Evolutionary conservation across 2,888 invertebrate genomes (phyloP).

Genomic region (Xanthorhoe designata): DNA sequence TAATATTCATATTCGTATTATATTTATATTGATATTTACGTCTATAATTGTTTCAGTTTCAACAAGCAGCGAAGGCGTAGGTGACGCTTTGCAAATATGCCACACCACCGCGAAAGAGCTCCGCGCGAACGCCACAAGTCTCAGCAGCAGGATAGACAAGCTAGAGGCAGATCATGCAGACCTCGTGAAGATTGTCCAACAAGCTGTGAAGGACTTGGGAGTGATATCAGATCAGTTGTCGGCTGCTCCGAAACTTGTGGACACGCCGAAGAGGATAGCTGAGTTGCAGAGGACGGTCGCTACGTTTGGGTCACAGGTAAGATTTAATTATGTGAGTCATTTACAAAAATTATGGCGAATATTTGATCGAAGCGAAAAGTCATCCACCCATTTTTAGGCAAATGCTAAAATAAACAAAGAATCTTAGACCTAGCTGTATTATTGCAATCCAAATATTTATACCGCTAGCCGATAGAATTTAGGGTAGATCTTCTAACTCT

Average conservation of each 20-base stretch:
- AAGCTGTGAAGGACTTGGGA: conserved; percentile 79
- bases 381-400: too few species aligned
- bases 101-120: conserved; percentile 89
- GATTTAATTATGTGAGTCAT: too few species aligned
- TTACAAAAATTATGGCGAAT: too few species aligned
- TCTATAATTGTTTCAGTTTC: conserved; percentile 79
- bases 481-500: not conserved
- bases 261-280: conserved; percentile 84
- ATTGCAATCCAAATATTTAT: not conserved
- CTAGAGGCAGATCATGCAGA: conserved; percentile 84
- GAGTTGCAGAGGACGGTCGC: conserved; percentile 85
- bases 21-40: too few species aligned
- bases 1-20: too few species aligned
- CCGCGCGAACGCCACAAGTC: conserved; percentile 87
- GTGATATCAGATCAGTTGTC: conserved; percentile 85
- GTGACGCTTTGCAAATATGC: conserved; percentile 89
- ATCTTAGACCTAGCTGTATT: not conserved
- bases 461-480: not conserved
- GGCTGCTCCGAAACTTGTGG: conserved; percentile 85
- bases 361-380: too few species aligned
- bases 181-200: conserved; percentile 61
- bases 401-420: too few species aligned
- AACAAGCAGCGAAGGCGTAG: conserved; percentile 89
- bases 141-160: conserved; percentile 84
- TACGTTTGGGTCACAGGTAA: conserved; percentile 86